Conservation (phyloP, 2,113 vertebrate species). For the Scolopax mira region DNA sequence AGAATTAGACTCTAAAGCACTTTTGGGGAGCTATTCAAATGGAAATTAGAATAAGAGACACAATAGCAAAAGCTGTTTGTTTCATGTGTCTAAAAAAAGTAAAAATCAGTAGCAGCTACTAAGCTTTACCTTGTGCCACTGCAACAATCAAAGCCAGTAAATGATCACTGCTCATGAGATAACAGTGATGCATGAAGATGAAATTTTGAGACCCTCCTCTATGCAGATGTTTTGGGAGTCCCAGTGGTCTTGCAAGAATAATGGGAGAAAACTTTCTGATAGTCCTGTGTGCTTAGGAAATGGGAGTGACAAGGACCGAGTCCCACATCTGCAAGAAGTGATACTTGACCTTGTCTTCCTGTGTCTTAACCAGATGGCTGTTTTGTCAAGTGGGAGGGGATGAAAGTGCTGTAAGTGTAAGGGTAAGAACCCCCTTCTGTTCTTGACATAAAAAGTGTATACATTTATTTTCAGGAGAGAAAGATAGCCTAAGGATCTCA, state of each 20-base stretch:
- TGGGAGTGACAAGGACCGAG: neutral
- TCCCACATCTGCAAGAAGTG: neutral
- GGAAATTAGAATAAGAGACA: neutral
- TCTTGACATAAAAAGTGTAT: neutral
- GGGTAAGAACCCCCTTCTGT: neutral
- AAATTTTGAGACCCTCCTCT: neutral
- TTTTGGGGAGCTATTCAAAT: neutral
- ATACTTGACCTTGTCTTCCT: neutral
- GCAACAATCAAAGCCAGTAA: neutral
- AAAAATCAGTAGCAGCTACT: neutral
- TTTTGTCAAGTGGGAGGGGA: neutral
- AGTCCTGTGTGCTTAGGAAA: neutral
- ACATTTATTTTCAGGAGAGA: neutral
- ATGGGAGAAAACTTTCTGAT: neutral
- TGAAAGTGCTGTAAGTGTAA: neutral
- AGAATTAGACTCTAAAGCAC: neutral
- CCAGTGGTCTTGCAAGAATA: neutral
- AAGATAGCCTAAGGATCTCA: neutral
- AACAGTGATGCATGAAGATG: fast-evolving
- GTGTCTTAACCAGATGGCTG: neutral
- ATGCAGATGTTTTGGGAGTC: neutral
- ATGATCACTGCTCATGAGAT: neutral
- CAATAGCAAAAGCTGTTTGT: neutral
- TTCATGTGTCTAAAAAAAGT: neutral
- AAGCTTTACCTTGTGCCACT: neutral